Conservation (phyloP, 2,113 vertebrate species). For the Callospermophilus lateralis region DNA sequence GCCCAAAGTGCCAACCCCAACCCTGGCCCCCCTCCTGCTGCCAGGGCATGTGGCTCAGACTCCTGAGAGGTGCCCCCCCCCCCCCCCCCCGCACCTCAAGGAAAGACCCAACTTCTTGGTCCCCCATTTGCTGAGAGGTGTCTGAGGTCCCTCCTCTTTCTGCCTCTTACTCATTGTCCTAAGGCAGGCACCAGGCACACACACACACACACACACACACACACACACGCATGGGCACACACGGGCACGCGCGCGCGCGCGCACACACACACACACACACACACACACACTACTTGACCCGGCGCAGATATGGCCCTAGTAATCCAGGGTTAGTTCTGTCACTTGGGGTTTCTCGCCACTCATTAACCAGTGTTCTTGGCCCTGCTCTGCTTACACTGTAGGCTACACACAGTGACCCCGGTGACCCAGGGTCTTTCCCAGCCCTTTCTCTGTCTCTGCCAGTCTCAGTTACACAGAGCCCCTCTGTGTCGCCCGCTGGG, state of each 20-base stretch:
- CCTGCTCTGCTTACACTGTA: background rate
- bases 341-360: background rate
- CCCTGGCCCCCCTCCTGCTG: background rate
- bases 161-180: background rate
- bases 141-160: conserved; percentile 10
- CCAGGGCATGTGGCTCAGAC: background rate
- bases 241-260: too few species aligned
- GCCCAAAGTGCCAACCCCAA: background rate
- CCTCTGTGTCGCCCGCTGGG: conserved; percentile 68
- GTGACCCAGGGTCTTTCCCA: conserved; percentile 8
- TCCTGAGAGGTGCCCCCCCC: background rate
- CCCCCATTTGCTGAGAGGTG: background rate
- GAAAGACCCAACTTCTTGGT: background rate
- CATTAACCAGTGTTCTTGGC: background rate
- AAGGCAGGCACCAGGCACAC: background rate
- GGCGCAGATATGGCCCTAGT: background rate
- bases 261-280: background rate
- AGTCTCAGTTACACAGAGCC: conserved; percentile 65
- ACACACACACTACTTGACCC: background rate
- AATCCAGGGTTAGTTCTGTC: background rate
- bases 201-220: background rate
- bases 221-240: background rate
- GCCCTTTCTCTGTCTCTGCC: background rate
- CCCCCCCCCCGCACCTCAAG: background rate
- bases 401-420: conserved; percentile 44